Percentiles rank a stretch among this genome's conserved stretches.
These are phyloP conservation scores for Heliconius himera DNA, from an alignment of 1,140 invertebrate genomes.

Conservation along the genomic window DNA sequence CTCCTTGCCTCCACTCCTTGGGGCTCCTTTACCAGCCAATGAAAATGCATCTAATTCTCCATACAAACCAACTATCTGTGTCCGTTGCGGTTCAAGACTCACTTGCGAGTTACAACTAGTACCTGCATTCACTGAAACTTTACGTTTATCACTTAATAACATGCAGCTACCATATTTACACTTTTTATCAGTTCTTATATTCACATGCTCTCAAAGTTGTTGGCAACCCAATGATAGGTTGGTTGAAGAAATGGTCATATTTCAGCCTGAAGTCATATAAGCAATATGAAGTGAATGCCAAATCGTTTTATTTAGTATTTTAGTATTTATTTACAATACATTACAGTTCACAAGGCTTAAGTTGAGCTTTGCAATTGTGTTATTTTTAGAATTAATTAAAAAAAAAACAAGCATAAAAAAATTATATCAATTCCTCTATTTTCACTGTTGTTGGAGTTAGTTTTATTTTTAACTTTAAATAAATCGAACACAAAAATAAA, in stretches of 20 bases:
- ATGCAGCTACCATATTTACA: constrained; percentile 83
- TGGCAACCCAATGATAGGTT: constrained; percentile 87
- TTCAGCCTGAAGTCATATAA: constrained; percentile 86
- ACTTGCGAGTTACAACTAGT: constrained; percentile 92
- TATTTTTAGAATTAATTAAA: no score
- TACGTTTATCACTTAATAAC: constrained; percentile 83
- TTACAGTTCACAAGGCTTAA: not conserved
- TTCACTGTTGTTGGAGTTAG: no score
- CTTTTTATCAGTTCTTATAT: constrained; percentile 91
- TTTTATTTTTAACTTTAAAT: no score
- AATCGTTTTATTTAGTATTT: not conserved
- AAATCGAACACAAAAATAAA: no score
- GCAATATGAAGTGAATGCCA: not conserved
- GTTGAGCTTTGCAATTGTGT: no score
- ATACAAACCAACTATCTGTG: constrained; percentile 82
- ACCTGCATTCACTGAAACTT: constrained; percentile 88
- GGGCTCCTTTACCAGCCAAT: constrained; percentile 82
- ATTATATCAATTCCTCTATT: no score
- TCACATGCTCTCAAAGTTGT: constrained; percentile 91
- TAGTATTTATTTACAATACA: not conserved
- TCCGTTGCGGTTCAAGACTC: constrained; percentile 87
- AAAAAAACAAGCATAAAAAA: no score
- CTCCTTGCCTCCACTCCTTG: constrained; percentile 84
- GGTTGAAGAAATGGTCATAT: constrained; percentile 87
- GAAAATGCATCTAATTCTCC: constrained; percentile 53